These are phyloP conservation scores for Pelecanus crispus DNA, from an alignment of 2,113 vertebrate species.

Conservation along the genomic window DNA sequence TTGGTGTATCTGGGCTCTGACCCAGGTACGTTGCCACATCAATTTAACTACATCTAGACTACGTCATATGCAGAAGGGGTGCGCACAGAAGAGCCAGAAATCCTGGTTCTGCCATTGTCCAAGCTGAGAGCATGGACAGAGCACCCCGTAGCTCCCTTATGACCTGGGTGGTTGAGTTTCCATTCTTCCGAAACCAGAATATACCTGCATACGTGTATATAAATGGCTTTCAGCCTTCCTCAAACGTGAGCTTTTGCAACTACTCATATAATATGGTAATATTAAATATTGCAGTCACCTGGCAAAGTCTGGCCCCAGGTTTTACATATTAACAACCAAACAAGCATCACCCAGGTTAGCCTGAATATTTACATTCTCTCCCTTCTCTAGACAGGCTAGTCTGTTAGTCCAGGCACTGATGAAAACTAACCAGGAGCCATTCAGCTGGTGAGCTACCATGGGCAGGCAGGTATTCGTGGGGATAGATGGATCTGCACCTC, in stretches of 20 bases:
- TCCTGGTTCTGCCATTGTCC: background rate
- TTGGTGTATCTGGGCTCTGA: background rate
- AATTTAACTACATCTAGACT: background rate
- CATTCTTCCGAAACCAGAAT: background rate
- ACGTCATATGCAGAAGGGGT: background rate
- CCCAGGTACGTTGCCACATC: background rate
- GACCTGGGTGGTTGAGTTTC: background rate
- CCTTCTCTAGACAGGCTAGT: background rate
- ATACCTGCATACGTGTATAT: accelerated
- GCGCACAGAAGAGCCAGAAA: background rate
- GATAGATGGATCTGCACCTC: background rate
- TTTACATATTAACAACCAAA: background rate
- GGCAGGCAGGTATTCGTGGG: background rate
- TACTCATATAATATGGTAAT: background rate
- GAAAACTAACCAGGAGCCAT: background rate
- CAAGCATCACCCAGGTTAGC: background rate
- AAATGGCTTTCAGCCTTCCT: background rate
- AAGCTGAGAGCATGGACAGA: background rate
- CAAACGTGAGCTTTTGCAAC: background rate
- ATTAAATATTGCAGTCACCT: background rate
- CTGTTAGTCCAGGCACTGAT: background rate
- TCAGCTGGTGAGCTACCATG: accelerated
- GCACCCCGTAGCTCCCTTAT: background rate
- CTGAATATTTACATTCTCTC: background rate
- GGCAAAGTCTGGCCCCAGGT: background rate